Evolutionary conservation across 2,797 vertebrate genomes (phyloP).

Genomic region (Peromyscus aztecus): DNA sequence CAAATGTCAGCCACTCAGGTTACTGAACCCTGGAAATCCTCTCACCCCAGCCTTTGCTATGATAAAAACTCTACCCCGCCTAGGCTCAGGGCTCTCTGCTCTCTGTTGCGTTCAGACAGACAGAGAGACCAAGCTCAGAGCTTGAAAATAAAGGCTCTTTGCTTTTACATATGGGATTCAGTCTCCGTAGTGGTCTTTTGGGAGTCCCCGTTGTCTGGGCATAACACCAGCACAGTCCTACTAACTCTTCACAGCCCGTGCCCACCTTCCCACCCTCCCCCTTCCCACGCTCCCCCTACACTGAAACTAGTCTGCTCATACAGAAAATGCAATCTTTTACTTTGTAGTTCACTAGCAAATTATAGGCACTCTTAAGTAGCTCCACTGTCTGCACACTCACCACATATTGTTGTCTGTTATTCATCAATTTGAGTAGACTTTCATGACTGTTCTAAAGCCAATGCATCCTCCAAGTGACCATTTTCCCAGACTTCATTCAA

Average conservation of each 20-base stretch:
- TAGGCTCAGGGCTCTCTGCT: no score
- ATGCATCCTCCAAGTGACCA: slow-evolving; percentile 69
- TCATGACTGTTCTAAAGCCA: slow-evolving; percentile 68
- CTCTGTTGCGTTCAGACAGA: no score
- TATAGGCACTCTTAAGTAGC: slow-evolving; percentile 56
- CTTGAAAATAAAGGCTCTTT: no score
- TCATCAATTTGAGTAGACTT: slow-evolving; percentile 74
- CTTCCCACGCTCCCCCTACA: not conserved
- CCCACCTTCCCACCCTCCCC: not conserved
- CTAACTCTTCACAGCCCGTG: slow-evolving; percentile 50
- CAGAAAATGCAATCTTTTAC: slow-evolving; percentile 59
- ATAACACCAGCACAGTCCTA: slow-evolving; percentile 72
- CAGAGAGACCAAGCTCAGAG: no score
- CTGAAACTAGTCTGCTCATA: slow-evolving; percentile 68
- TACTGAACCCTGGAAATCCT: no score
- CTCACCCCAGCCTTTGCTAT: no score
- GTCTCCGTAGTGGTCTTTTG: no score
- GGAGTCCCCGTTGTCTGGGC: no score
- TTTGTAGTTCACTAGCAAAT: slow-evolving; percentile 50
- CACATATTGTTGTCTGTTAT: slow-evolving; percentile 55
- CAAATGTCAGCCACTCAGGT: no score
- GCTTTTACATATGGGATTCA: no score
- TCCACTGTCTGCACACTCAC: slow-evolving; percentile 71
- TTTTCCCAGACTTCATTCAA: slow-evolving; percentile 81
- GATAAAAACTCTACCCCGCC: no score